Percentiles rank a stretch among this genome's conserved stretches.
Evolutionary conservation across 2,797 vertebrate species (phyloP).

Genomic region (Rhinatrema bivittatum): DNA sequence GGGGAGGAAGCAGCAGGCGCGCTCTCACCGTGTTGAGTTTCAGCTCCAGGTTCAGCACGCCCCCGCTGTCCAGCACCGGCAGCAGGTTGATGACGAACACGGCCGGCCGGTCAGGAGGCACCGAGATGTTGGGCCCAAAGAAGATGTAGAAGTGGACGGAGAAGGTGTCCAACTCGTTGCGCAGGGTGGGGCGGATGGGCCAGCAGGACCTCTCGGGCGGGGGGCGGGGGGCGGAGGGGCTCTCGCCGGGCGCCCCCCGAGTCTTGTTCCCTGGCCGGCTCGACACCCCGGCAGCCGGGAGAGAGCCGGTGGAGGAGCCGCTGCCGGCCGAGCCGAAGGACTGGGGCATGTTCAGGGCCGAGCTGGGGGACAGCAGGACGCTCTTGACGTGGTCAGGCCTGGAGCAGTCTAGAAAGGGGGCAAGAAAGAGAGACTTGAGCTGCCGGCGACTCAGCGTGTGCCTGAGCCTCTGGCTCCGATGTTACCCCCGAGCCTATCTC

Average conservation of each 20-base stretch:
- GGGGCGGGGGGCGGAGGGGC: conserved; percentile 40
- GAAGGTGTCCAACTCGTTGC: conserved; percentile 96
- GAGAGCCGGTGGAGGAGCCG: conserved; percentile 64
- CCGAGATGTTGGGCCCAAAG: conserved; percentile 88
- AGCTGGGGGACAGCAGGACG: conserved; percentile 48
- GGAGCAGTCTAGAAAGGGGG: conserved; percentile 72
- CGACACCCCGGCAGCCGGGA: conserved; percentile 48
- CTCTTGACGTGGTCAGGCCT: conserved; percentile 69
- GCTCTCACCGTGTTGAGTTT: conserved; percentile 85
- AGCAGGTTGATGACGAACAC: conserved; percentile 90
- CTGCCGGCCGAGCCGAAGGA: conserved; percentile 77
- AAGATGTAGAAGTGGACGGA: conserved; percentile 98
- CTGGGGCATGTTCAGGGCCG: conserved; percentile 89
- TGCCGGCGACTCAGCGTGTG: too few species aligned
- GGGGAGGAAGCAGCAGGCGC: not conserved
- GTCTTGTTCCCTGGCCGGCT: conserved; percentile 35
- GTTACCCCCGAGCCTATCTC: too few species aligned
- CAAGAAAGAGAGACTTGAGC: not conserved
- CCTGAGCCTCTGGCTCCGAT: too few species aligned
- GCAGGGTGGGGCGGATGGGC: conserved; percentile 87
- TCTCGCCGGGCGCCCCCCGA: conserved; percentile 33
- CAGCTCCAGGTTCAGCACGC: conserved; percentile 91
- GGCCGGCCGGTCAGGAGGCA: conserved; percentile 80
- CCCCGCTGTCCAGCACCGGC: conserved; percentile 91
- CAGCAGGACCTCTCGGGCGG: conserved; percentile 75